Percentiles rank a stretch among this genome's conserved stretches.
phyloP scores from a whole-genome alignment of 2,797 vertebrate species.

The Adelosebastes latens region DNA sequence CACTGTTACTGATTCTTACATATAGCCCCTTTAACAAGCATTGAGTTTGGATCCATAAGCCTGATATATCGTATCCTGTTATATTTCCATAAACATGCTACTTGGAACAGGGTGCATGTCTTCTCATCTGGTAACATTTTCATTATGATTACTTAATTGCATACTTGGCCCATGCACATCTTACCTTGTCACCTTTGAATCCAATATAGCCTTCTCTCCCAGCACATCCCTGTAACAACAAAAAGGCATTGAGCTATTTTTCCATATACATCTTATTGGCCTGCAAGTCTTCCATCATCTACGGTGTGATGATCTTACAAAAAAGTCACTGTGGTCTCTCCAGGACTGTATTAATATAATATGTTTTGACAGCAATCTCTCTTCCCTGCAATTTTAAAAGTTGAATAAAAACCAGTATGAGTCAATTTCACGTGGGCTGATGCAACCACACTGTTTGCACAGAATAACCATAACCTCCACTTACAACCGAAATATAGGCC shows the following conservation, averaged over 20 bases:
- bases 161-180: neutral
- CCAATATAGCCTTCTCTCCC: slow-evolving; percentile 82
- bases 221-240: slow-evolving; percentile 82
- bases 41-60: neutral
- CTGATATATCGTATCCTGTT: neutral
- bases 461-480: slow-evolving; percentile 31
- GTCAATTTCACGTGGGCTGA: slow-evolving; percentile 21
- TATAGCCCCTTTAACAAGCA: neutral
- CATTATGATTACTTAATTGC: neutral
- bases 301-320: neutral
- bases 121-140: neutral
- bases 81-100: neutral
- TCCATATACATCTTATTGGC: neutral
- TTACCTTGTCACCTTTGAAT: slow-evolving; percentile 88
- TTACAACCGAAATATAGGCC: slow-evolving; percentile 38
- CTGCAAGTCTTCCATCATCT: neutral
- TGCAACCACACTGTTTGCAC: slow-evolving; percentile 35
- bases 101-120: neutral
- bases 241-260: slow-evolving; percentile 2
- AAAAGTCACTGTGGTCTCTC: slow-evolving; percentile 13
- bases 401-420: slow-evolving; percentile 33
- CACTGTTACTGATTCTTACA: too few species aligned
- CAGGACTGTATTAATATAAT: slow-evolving; percentile 26
- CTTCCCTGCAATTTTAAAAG: slow-evolving; percentile 61
- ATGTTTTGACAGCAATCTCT: slow-evolving; percentile 28